These are phyloP conservation scores for Entomobrya proxima DNA, from an alignment of 2,888 invertebrate species.

Conservation along the genomic window DNA sequence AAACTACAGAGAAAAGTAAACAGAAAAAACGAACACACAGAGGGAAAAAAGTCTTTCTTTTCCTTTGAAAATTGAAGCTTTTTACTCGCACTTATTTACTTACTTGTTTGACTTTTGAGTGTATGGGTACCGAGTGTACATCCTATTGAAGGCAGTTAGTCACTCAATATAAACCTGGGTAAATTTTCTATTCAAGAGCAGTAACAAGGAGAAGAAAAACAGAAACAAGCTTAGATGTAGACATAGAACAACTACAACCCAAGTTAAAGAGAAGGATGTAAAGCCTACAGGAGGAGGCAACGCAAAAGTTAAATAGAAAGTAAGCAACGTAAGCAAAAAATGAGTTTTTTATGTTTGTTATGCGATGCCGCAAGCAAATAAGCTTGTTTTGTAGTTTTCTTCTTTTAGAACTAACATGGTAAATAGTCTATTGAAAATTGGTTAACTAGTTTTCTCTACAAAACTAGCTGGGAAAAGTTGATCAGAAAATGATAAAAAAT, in stretches of 20 bases:
- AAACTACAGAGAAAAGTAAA: background rate
- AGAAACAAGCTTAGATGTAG: background rate
- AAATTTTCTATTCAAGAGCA: background rate
- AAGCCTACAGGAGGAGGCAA: background rate
- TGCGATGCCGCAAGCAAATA: conserved; percentile 25
- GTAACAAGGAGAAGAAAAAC: background rate
- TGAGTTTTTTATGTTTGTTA: background rate
- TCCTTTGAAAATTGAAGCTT: conserved; percentile 46
- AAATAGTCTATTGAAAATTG: conserved; percentile 3
- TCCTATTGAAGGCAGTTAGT: background rate
- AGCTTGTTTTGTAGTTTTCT: background rate
- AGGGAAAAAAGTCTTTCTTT: conserved; percentile 15
- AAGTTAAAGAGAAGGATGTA: background rate
- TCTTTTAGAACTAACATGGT: background rate
- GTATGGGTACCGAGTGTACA: background rate
- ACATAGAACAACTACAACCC: background rate
- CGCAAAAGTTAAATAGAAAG: conserved; percentile 29
- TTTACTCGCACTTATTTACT: conserved; percentile 52
- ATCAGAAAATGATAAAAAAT: no score
- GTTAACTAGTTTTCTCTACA: conserved; percentile 25
- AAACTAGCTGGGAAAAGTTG: no score
- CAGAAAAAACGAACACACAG: conserved; percentile 27
- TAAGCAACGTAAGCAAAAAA: background rate
- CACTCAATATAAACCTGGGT: background rate
- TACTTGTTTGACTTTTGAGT: conserved; percentile 48